Base-by-base conservation (phyloP, 2,888 invertebrate species). In the Anoncus sp. region DNA sequence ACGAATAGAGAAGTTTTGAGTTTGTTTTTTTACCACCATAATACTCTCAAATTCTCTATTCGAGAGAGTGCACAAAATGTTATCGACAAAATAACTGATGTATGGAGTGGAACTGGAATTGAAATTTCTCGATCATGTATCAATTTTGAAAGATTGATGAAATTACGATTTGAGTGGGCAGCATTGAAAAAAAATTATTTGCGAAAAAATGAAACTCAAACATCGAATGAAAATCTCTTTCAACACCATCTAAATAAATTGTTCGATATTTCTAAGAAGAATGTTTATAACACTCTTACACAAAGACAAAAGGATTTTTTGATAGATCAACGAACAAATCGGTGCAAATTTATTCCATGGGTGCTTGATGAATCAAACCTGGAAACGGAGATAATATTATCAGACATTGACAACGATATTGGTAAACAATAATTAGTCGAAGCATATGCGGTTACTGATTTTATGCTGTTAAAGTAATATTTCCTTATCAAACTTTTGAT, bases 31-130 rank as follows among this genome's bases (percentile, higher is more conserved):
- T 55, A 75, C n/a, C 65, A 71, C 55, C 60, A 76, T 16, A n/a
- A 62, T 6, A 49, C 70, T n/a, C 65, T 70, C 6, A 65, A 76
- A 27, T 38, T 65, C 3, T 69, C 63, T 27, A 47, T 70, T 49
- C 49, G 49, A 6, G 20, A 65, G 22, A 76, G 71, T 71, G 71
- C 59, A 40, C 18, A 51, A 35, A 47, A 59, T 14, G 47, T 49
- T 53, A 43, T 49, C 24, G 31, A 18, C 10, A 38, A 76, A 57
- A 22, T 76, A 14, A 18, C 14, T 27, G 18, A 51, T 53, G n/a
- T 62, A 18, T 74, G 59, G 31, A 59, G 24, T 3, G 22, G 20
- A 60, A 18, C 43, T 6, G 27, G 43, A 62, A 38, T 71, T 27
- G 12, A 35, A 35, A 35, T 18, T 35, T 35, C 55, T 57, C 53